Conservation (phyloP, 2,888 invertebrate species). For the Clivina fossor region DNA sequence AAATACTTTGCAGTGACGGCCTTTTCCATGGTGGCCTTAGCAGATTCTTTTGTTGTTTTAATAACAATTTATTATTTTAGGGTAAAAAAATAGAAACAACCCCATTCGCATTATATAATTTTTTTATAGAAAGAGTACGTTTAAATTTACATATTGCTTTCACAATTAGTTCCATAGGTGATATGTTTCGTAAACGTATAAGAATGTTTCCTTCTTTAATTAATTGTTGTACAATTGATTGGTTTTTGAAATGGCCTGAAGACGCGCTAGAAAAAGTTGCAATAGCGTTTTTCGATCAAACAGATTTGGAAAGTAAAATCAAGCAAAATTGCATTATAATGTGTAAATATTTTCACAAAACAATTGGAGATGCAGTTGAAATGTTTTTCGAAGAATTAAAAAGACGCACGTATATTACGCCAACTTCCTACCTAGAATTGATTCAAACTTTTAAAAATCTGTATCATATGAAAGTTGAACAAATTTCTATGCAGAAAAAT, state of each 20-base stretch:
- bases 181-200: slow-evolving; percentile 80
- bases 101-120: slow-evolving; percentile 82
- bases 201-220: slow-evolving; percentile 94
- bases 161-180: slow-evolving; percentile 93
- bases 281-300: slow-evolving; percentile 68
- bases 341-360: slow-evolving; percentile 85
- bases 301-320: slow-evolving; percentile 61
- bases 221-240: slow-evolving; percentile 95
- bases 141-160: slow-evolving; percentile 84
- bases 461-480: slow-evolving; percentile 70
- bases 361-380: slow-evolving; percentile 70
- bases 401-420: slow-evolving; percentile 86
- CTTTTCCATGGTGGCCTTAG: background rate
- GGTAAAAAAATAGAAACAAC: slow-evolving; percentile 79
- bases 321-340: slow-evolving; percentile 70
- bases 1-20: too few species aligned
- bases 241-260: slow-evolving; percentile 89
- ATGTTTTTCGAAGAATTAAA: slow-evolving; percentile 72
- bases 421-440: slow-evolving; percentile 89
- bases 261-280: slow-evolving; percentile 90
- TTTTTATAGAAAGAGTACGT: slow-evolving; percentile 83
- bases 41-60: too few species aligned
- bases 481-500: slow-evolving; percentile 70
- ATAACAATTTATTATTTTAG: too few species aligned
- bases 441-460: slow-evolving; percentile 82